These are phyloP conservation scores for Holotrichia oblita DNA, from an alignment of 1,140 invertebrate genomes.

Conservation along the genomic window DNA sequence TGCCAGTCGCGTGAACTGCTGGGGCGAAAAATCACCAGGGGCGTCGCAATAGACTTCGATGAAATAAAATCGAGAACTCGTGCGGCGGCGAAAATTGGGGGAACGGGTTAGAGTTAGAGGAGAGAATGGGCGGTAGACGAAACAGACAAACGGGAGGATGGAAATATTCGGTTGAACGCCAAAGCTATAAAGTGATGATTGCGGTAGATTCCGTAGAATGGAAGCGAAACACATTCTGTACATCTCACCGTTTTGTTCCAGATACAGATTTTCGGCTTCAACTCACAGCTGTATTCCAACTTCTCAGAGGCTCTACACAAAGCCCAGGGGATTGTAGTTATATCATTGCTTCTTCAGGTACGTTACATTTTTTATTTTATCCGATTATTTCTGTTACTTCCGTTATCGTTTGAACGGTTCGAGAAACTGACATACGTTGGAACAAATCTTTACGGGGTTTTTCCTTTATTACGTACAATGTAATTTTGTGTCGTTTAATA, in stretches of 20 bases:
- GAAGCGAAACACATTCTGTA: conserved; percentile 48
- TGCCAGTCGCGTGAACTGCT: conserved; percentile 52
- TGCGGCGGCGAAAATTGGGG: not conserved
- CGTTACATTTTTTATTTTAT: conserved; percentile 43
- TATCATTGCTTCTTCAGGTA: conserved; percentile 89
- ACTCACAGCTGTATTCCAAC: conserved; percentile 92
- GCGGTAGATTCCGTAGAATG: conserved; percentile 48
- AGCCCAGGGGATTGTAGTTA: conserved; percentile 88
- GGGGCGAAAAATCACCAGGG: conserved; percentile 35
- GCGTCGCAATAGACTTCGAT: not conserved
- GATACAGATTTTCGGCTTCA: conserved; percentile 95
- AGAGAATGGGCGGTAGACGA: conserved; percentile 17
- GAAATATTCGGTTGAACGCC: conserved; percentile 31
- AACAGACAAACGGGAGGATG: conserved; percentile 38
- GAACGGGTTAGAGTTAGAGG: not conserved
- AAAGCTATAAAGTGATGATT: conserved; percentile 56
- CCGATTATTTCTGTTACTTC: conserved; percentile 33
- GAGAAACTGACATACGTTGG: conserved; percentile 9
- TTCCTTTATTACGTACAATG: not conserved
- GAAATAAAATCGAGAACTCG: conserved; percentile 10
- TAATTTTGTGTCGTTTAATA: not conserved
- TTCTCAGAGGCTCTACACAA: conserved; percentile 88
- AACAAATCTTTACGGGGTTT: not conserved
- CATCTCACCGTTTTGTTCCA: conserved; percentile 65
- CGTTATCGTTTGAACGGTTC: conserved; percentile 25